Evolutionary conservation across 2,888 invertebrate genomes (phyloP).

Genomic region (Thysanoteuthis rhombus): DNA sequence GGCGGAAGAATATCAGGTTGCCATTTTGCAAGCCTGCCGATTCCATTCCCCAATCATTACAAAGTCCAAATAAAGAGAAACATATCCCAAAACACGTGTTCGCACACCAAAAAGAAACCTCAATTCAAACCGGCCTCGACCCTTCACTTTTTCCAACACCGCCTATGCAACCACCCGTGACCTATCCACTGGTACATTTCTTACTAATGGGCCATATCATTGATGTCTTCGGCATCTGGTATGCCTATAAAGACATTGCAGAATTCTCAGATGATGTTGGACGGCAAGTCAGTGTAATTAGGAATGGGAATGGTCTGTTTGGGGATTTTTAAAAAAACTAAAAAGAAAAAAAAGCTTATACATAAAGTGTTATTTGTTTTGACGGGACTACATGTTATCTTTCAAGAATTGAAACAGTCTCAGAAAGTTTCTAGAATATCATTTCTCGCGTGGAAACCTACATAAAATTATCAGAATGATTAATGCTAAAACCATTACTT

Average conservation of each 20-base stretch:
- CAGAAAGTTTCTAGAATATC: too few relatives aligned
- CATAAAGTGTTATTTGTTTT: not conserved
- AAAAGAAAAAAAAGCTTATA: not conserved
- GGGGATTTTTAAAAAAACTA: not conserved
- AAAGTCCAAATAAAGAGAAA: not conserved
- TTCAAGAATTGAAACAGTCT: too few relatives aligned
- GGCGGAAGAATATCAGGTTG: not conserved
- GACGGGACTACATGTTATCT: too few relatives aligned
- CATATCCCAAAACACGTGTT: not conserved
- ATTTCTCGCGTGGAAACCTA: too few relatives aligned
- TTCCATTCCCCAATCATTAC: not conserved
- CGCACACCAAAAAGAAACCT: not conserved
- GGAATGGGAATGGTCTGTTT: not conserved
- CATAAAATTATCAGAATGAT: too few relatives aligned
- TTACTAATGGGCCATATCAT: not conserved
- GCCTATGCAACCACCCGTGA: conserved; percentile 16
- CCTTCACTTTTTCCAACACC: not conserved
- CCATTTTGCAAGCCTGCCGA: not conserved
- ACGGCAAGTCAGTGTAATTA: not conserved
- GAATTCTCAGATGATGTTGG: not conserved
- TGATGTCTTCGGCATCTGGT: not conserved
- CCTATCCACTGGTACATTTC: not conserved
- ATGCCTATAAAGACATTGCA: not conserved
- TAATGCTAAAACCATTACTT: too few relatives aligned
- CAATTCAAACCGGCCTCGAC: not conserved